These are phyloP conservation scores for Ceyx cyanopectus DNA, from an alignment of 2,113 vertebrate species.

Conservation along the genomic window DNA sequence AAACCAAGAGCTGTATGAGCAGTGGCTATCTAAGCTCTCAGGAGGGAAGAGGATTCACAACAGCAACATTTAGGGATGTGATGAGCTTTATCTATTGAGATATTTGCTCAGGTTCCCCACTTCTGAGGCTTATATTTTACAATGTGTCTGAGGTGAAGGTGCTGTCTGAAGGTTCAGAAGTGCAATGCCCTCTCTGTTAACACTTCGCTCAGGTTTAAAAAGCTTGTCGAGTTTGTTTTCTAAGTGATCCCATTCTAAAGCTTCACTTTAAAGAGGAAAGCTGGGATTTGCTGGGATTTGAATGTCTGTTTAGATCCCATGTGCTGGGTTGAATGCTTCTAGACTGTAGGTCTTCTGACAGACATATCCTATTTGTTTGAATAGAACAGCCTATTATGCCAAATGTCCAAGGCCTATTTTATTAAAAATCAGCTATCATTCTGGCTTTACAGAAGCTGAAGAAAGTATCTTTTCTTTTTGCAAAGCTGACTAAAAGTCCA, in stretches of 20 bases:
- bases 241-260: background rate
- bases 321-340: background rate
- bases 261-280: background rate
- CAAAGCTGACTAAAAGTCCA: slow-evolving; percentile 30
- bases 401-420: slow-evolving; percentile 32
- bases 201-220: background rate
- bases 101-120: too few species aligned
- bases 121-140: too few species aligned
- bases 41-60: too few species aligned
- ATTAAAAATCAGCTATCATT: slow-evolving; percentile 18
- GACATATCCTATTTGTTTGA: slow-evolving; percentile 5
- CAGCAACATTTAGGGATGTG: too few species aligned
- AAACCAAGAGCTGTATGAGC: too few species aligned
- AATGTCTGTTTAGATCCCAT: background rate
- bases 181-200: background rate
- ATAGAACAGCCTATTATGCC: slow-evolving; percentile 4
- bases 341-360: background rate
- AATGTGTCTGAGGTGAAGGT: too few species aligned
- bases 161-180: background rate
- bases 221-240: background rate
- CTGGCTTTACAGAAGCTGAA: slow-evolving; percentile 37
- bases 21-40: too few species aligned
- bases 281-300: background rate
- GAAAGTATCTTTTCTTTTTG: slow-evolving; percentile 17
- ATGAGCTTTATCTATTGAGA: too few species aligned